Percentiles rank a stretch among this genome's conserved stretches.
Evolutionary conservation across 2,888 invertebrate genomes (phyloP).

Genomic region (Himalopsyche anomala): DNA sequence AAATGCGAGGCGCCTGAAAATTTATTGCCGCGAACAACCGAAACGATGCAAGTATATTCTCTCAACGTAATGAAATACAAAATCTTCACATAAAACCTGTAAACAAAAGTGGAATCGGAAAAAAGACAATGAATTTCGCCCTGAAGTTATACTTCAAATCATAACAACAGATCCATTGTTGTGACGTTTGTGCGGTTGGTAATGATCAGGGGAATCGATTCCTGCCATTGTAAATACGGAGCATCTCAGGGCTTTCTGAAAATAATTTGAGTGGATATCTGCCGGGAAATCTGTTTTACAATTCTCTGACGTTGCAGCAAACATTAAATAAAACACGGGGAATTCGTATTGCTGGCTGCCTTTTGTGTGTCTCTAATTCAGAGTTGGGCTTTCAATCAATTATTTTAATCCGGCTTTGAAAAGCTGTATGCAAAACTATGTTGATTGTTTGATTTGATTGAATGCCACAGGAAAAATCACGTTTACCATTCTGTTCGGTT

Average conservation of each 20-base stretch:
- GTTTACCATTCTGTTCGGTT: not conserved
- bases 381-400: slow-evolving; percentile 3
- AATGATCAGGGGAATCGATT: slow-evolving; percentile 44
- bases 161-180: slow-evolving; percentile 23
- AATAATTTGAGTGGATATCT: slow-evolving; percentile 43
- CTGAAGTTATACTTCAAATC: slow-evolving; percentile 35
- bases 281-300: slow-evolving; percentile 14
- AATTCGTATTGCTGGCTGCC: not conserved
- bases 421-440: not conserved
- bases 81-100: slow-evolving; percentile 10
- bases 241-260: slow-evolving; percentile 18
- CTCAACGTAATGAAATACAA: slow-evolving; percentile 15
- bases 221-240: slow-evolving; percentile 2
- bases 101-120: slow-evolving; percentile 42
- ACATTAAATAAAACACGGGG: slow-evolving; percentile 11
- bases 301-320: not conserved
- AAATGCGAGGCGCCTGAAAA: slow-evolving; percentile 4
- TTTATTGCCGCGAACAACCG: slow-evolving; percentile 6
- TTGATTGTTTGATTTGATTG: slow-evolving; percentile 20
- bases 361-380: slow-evolving; percentile 1
- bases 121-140: slow-evolving; percentile 34
- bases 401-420: slow-evolving; percentile 6
- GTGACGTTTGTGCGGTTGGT: slow-evolving; percentile 29
- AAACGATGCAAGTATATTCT: slow-evolving; percentile 1
- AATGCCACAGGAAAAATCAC: not conserved